phyloP scores from a whole-genome alignment of 2,797 vertebrate species.

The Discoglossus pictus region DNA sequence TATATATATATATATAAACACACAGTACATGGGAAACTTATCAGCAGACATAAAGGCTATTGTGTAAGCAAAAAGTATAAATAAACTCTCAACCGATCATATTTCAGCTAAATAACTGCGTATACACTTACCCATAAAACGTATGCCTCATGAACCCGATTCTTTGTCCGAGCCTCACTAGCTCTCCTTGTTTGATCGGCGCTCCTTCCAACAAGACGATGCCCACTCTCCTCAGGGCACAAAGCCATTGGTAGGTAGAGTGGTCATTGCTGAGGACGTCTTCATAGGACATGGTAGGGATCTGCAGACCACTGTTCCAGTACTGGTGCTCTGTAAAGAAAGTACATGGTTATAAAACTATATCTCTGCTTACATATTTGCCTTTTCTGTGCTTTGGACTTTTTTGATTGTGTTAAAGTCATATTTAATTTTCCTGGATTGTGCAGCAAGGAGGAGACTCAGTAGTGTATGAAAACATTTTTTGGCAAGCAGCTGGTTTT shows the following conservation, averaged over 20 bases:
- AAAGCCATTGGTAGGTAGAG: slow-evolving; percentile 82
- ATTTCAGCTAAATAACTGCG: too few species aligned
- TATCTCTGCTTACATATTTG: background rate
- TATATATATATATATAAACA: too few species aligned
- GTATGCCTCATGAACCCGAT: slow-evolving; percentile 90
- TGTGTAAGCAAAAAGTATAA: too few species aligned
- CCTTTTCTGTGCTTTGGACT: too few species aligned
- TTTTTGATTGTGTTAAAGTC: too few species aligned
- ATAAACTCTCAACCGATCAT: too few species aligned
- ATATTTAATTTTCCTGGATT: too few species aligned
- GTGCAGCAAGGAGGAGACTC: too few species aligned
- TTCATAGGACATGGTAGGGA: slow-evolving; percentile 81
- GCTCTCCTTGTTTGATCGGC: slow-evolving; percentile 75
- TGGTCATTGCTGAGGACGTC: slow-evolving; percentile 78
- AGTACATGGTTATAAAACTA: slow-evolving; percentile 1
- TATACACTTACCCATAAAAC: slow-evolving; percentile 85
- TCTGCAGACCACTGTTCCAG: slow-evolving; percentile 81
- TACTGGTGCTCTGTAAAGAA: slow-evolving; percentile 74
- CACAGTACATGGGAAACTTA: too few species aligned
- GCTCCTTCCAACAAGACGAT: slow-evolving; percentile 86
- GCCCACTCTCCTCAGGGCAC: slow-evolving; percentile 79
- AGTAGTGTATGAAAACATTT: too few species aligned
- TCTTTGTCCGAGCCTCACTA: slow-evolving; percentile 81
- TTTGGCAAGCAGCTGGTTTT: too few species aligned
- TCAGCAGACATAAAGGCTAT: too few species aligned